These are phyloP conservation scores for Caenorhabditis imperialis DNA, from an alignment of 2,888 invertebrate species.

Conservation along the genomic window DNA sequence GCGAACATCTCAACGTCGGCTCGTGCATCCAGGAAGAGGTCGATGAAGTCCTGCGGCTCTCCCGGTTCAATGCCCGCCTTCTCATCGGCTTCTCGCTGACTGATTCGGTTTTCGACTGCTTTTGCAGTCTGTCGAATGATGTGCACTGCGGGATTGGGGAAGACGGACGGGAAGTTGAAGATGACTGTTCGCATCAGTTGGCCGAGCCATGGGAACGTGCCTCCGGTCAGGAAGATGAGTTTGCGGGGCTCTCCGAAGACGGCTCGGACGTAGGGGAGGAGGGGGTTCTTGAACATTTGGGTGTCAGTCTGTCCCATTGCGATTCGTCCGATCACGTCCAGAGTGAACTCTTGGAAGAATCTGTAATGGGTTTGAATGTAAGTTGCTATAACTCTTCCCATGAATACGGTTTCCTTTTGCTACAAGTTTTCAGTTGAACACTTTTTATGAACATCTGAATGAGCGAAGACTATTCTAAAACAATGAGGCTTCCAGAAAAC, in stretches of 20 bases:
- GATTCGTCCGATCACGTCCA: slow-evolving; percentile 81
- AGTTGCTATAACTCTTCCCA: too few species aligned
- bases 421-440: too few species aligned
- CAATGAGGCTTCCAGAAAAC: too few species aligned
- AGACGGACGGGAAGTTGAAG: slow-evolving; percentile 13
- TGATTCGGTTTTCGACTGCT: slow-evolving; percentile 54
- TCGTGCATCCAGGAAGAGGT: slow-evolving; percentile 69
- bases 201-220: slow-evolving; percentile 1
- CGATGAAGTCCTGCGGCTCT: slow-evolving; percentile 70
- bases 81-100: slow-evolving; percentile 22
- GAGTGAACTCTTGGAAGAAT: slow-evolving; percentile 80
- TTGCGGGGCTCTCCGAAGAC: slow-evolving; percentile 25
- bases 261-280: background rate
- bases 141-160: slow-evolving; percentile 30
- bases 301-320: slow-evolving; percentile 78
- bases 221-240: slow-evolving; percentile 11
- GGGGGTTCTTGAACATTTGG: slow-evolving; percentile 53
- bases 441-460: too few species aligned
- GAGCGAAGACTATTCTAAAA: too few species aligned
- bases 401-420: too few species aligned
- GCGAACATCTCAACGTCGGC: slow-evolving; percentile 47
- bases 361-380: slow-evolving; percentile 10
- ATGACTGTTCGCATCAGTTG: slow-evolving; percentile 17
- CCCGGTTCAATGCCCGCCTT: slow-evolving; percentile 50
- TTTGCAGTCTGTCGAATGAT: slow-evolving; percentile 19